These are phyloP conservation scores for Pseudomyrmex concolor DNA, from an alignment of 1,140 invertebrate genomes.

Conservation along the genomic window DNA sequence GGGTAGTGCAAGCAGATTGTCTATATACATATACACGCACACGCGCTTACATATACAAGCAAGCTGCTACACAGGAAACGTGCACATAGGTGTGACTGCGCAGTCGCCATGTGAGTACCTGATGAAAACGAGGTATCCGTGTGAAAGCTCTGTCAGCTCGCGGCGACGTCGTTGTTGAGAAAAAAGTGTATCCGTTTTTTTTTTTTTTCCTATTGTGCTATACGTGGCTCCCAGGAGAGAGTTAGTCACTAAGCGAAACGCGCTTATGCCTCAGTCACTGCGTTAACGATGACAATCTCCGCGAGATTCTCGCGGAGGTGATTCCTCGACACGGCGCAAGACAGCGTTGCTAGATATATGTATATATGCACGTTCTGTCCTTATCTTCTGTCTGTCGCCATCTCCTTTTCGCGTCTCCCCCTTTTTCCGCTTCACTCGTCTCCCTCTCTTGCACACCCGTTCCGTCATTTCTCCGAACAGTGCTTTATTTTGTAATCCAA, in stretches of 20 bases:
- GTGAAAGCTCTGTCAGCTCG: conserved; percentile 41
- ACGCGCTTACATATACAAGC: not conserved
- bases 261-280: not conserved
- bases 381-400: not conserved
- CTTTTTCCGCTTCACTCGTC: conserved; percentile 18
- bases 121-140: conserved; percentile 63
- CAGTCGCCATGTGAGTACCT: conserved; percentile 84
- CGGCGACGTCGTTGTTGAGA: conserved; percentile 8
- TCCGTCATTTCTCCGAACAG: conserved; percentile 68
- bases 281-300: conserved; percentile 2
- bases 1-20: conserved; percentile 30
- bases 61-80: conserved; percentile 74
- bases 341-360: conserved; percentile 22
- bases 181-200: not conserved
- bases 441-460: conserved; percentile 12
- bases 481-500: conserved; percentile 72
- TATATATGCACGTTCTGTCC: not conserved
- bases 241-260: not conserved
- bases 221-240: not conserved
- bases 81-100: conserved; percentile 83
- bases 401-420: conserved; percentile 17
- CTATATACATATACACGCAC: conserved; percentile 1
- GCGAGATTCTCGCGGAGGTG: not conserved
- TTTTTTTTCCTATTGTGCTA: too few relatives aligned
- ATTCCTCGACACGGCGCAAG: conserved; percentile 7